Percentiles rank a stretch among this genome's conserved stretches.
Conservation (phyloP, 2,113 vertebrate genomes). For the Anhinga rufa region DNA sequence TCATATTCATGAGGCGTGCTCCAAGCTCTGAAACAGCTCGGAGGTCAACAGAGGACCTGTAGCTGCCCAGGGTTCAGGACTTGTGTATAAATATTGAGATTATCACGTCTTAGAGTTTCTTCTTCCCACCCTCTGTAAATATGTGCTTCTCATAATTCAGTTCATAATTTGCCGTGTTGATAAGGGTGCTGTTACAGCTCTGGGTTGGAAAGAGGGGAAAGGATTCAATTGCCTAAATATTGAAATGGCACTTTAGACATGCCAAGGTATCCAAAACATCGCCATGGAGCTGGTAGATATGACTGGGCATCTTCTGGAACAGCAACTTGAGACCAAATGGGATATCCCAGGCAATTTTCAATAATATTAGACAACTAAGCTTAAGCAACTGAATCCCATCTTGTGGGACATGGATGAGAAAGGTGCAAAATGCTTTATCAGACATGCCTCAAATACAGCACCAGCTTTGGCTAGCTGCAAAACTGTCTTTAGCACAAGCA, state of each 20-base stretch:
- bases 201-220: neutral
- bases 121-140: neutral
- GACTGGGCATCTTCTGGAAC: neutral
- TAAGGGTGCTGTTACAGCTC: neutral
- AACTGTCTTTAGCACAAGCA: neutral
- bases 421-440: neutral
- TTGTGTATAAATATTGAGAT: neutral
- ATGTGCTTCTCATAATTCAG: neutral
- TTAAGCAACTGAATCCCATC: neutral
- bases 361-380: neutral
- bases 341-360: neutral
- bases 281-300: neutral
- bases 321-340: neutral
- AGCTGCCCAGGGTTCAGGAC: neutral
- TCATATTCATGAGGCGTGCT: neutral
- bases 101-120: neutral
- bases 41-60: neutral
- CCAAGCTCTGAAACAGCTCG: neutral
- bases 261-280: neutral
- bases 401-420: neutral
- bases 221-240: neutral
- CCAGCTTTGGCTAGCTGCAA: neutral
- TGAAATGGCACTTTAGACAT: neutral
- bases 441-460: neutral
- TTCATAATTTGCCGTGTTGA: neutral